phyloP scores from a whole-genome alignment of 2,113 vertebrate genomes.

The Vulpes ferrilata region DNA sequence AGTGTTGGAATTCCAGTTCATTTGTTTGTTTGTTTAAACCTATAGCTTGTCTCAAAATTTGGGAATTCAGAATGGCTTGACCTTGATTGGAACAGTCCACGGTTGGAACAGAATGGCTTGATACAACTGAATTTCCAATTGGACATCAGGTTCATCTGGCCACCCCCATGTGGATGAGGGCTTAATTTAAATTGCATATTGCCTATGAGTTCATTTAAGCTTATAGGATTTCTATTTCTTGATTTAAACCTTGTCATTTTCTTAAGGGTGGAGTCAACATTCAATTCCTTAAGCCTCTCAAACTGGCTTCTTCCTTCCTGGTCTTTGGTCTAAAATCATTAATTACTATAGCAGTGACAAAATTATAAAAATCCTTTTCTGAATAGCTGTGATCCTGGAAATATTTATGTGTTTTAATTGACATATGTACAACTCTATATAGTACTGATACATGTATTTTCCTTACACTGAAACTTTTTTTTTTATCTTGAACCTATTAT shows the following conservation, averaged over 20 bases:
- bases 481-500: conserved; percentile 3
- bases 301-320: not conserved
- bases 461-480: not conserved
- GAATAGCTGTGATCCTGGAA: not conserved
- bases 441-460: not conserved
- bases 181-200: conserved; percentile 31
- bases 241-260: conserved; percentile 25
- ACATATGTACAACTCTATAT: not conserved
- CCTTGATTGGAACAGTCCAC: not conserved
- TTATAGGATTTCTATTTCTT: conserved; percentile 41
- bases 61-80: not conserved
- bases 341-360: not conserved
- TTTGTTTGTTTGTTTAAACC: not conserved
- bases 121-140: not conserved
- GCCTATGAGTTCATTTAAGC: conserved; percentile 23
- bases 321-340: not conserved
- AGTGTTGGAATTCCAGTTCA: not conserved
- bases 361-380: not conserved
- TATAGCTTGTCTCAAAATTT: conserved; percentile 2
- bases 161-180: not conserved
- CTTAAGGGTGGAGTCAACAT: not conserved
- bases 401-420: conserved; percentile 13
- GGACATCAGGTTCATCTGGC: not conserved
- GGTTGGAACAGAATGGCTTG: not conserved
- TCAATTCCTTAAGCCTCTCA: not conserved